Evolutionary conservation across 2,888 invertebrate species (phyloP).

Genomic region (Meiosimyza platycephala): DNA sequence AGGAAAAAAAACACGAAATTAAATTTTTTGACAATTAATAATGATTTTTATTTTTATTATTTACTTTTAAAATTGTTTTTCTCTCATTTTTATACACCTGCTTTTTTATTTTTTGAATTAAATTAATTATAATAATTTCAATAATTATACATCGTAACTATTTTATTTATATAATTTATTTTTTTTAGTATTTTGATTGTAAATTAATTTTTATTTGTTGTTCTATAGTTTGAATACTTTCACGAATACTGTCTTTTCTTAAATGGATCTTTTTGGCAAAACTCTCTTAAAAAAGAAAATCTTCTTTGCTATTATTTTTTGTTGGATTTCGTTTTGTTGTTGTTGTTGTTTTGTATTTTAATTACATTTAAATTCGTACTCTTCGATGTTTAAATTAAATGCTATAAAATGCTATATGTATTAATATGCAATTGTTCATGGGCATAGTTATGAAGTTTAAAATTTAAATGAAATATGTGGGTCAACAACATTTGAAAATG

Average conservation of each 20-base stretch:
- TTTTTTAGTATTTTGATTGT: constrained; percentile 25
- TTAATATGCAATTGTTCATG: not conserved
- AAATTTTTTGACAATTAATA: constrained; percentile 27
- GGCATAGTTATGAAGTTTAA: too few relatives aligned
- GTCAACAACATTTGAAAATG: too few relatives aligned
- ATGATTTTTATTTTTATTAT: constrained; percentile 19
- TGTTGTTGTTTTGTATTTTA: constrained; percentile 29
- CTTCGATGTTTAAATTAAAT: constrained; percentile 58
- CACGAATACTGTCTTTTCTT: constrained; percentile 2
- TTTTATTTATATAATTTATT: constrained; percentile 5
- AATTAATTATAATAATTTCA: constrained; percentile 17
- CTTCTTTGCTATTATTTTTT: not conserved
- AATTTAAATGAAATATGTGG: too few relatives aligned
- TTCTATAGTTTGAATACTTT: constrained; percentile 12
- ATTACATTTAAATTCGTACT: constrained; percentile 60
- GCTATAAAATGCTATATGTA: not conserved
- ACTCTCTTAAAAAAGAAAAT: too few relatives aligned
- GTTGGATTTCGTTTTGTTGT: not conserved
- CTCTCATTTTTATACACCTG: not conserved
- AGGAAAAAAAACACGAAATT: not conserved
- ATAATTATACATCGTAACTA: constrained; percentile 22
- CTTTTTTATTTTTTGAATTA: not conserved
- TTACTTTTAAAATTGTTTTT: constrained; percentile 26
- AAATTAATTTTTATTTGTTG: constrained; percentile 16
- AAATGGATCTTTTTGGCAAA: too few relatives aligned